A percentile compares a stretch with the other conserved stretches of the same genome.
phyloP scores from a whole-genome alignment of 1,140 invertebrate species.

The Samia ricini region DNA sequence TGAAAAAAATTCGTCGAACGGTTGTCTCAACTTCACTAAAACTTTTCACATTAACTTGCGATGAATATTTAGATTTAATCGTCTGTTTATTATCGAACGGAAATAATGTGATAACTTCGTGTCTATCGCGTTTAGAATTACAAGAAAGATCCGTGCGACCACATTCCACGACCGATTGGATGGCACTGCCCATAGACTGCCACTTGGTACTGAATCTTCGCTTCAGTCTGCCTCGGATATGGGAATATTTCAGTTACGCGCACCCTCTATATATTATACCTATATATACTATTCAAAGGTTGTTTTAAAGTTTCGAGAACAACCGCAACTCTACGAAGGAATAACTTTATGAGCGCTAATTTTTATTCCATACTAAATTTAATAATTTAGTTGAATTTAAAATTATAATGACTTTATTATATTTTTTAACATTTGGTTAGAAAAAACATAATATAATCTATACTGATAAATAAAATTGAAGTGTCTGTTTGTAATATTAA shows the following conservation, averaged over 20 bases:
- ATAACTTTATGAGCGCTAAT: no score
- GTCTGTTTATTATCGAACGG: not conserved
- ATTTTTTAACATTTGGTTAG: no score
- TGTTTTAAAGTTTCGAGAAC: not conserved
- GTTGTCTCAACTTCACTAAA: constrained; percentile 26
- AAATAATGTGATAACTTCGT: not conserved
- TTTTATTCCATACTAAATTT: no score
- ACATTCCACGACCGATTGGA: constrained; percentile 18
- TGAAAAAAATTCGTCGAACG: constrained; percentile 19
- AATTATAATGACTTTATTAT: no score
- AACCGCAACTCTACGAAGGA: not conserved
- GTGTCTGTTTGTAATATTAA: no score
- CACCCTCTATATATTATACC: not conserved
- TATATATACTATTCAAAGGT: not conserved
- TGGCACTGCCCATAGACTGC: constrained; percentile 28
- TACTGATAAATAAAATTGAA: no score
- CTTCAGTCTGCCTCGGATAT: not conserved
- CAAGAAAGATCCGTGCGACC: constrained; percentile 25
- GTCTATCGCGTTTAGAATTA: not conserved
- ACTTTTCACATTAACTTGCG: constrained; percentile 6
- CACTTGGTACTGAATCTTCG: not conserved
- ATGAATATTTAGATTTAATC: not conserved
- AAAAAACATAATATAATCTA: no score
- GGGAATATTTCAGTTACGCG: constrained; percentile 3
- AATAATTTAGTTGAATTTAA: no score